Conservation (phyloP, 2,797 vertebrate genomes). For the Notamacropus eugenii region DNA sequence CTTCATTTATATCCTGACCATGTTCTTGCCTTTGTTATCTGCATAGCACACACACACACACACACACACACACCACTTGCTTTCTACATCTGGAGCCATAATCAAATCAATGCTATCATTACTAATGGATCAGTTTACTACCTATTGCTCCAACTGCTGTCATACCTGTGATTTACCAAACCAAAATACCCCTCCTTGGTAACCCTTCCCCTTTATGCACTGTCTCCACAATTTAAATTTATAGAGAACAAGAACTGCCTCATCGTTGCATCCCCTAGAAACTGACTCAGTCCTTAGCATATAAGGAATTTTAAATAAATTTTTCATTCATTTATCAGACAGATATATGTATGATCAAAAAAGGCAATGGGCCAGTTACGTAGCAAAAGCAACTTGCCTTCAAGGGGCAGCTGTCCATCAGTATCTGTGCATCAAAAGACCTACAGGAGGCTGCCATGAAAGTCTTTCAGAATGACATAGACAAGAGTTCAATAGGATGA, state of each 20-base stretch:
- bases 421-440: neutral
- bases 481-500: neutral
- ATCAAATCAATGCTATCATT: neutral
- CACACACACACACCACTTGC: neutral
- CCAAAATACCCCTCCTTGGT: too few relatives aligned
- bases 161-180: too few relatives aligned
- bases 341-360: neutral
- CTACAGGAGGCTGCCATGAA: neutral
- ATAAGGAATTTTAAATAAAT: too few relatives aligned
- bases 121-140: neutral
- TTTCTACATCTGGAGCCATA: neutral
- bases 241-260: neutral
- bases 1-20: neutral
- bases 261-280: neutral
- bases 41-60: neutral
- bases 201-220: neutral
- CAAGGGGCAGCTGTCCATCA: neutral
- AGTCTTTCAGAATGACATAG: neutral
- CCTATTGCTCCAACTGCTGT: neutral
- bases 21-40: neutral
- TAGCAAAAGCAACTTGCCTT: neutral
- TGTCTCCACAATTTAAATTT: neutral
- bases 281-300: too few relatives aligned
- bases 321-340: neutral
- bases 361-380: neutral